Conservation (phyloP, 2,113 vertebrate genomes). For the Petromus typicus region DNA sequence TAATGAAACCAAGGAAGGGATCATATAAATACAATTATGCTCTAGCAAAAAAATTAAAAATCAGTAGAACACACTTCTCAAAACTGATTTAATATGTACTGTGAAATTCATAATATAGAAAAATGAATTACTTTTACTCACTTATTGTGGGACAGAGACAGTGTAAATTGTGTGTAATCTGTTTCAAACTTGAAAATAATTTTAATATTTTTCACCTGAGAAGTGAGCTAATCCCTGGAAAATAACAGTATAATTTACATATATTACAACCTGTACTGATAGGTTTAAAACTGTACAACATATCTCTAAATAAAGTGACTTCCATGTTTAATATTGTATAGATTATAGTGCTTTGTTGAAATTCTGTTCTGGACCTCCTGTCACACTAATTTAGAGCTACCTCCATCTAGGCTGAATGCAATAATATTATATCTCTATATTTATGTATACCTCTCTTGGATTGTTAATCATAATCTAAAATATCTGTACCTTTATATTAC, state of each 20-base stretch:
- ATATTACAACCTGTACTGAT: not conserved
- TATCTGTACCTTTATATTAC: not conserved
- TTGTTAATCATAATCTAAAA: slow-evolving; percentile 43
- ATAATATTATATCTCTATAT: slow-evolving; percentile 19
- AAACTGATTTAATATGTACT: slow-evolving; percentile 22
- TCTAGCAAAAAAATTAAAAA: not conserved
- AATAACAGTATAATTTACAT: not conserved
- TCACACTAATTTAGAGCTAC: not conserved
- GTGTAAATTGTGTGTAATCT: not conserved
- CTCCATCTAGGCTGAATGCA: not conserved
- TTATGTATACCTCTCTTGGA: slow-evolving; percentile 3
- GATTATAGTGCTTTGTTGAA: slow-evolving; percentile 33
- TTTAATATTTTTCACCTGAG: slow-evolving; percentile 38
- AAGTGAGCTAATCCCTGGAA: not conserved
- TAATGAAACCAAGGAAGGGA: not conserved
- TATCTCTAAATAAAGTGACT: not conserved
- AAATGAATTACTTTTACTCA: not conserved
- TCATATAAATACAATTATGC: not conserved
- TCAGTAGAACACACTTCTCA: not conserved
- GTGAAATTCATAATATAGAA: not conserved
- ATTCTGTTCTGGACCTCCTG: not conserved
- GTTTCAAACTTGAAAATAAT: slow-evolving; percentile 13
- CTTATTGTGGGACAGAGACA: not conserved
- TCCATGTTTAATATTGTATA: slow-evolving; percentile 13
- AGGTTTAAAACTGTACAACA: slow-evolving; percentile 54